These are phyloP conservation scores for Tenthredo mesomela DNA, from an alignment of 2,888 invertebrate genomes.

Conservation along the genomic window DNA sequence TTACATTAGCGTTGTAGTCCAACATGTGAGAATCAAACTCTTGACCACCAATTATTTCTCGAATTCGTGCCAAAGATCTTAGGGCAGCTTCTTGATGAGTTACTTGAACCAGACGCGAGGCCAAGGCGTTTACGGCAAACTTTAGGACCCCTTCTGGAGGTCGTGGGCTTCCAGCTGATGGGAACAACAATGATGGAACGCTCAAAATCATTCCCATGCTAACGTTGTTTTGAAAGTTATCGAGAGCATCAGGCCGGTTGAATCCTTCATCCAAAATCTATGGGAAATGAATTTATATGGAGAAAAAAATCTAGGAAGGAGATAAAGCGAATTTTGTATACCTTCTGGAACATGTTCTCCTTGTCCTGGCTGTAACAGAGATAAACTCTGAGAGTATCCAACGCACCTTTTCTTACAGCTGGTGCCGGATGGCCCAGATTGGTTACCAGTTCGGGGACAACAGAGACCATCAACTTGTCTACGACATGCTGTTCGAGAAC, in stretches of 20 bases:
- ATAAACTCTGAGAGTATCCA: conserved; percentile 88
- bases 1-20: conserved; percentile 77
- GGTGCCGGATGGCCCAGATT: conserved; percentile 91
- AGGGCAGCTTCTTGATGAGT: conserved; percentile 83
- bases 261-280: conserved; percentile 66
- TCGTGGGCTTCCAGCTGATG: conserved; percentile 67
- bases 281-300: background rate
- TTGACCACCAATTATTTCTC: conserved; percentile 83
- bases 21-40: conserved; percentile 82
- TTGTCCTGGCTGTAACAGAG: conserved; percentile 85
- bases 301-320: background rate
- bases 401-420: conserved; percentile 88
- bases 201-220: conserved; percentile 76
- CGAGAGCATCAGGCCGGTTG: conserved; percentile 57
- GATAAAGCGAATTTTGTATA: conserved; percentile 70
- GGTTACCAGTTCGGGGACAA: conserved; percentile 85
- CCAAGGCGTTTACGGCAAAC: conserved; percentile 73
- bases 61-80: conserved; percentile 85
- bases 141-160: conserved; percentile 67
- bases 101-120: conserved; percentile 78
- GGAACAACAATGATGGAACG: conserved; percentile 74
- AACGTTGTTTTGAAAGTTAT: conserved; percentile 77
- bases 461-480: conserved; percentile 83
- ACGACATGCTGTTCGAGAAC: conserved; percentile 83
- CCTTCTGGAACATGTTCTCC: conserved; percentile 84